These are phyloP conservation scores for Archaeoteleia sp. DNA, from an alignment of 2,888 invertebrate species.

Conservation along the genomic window DNA sequence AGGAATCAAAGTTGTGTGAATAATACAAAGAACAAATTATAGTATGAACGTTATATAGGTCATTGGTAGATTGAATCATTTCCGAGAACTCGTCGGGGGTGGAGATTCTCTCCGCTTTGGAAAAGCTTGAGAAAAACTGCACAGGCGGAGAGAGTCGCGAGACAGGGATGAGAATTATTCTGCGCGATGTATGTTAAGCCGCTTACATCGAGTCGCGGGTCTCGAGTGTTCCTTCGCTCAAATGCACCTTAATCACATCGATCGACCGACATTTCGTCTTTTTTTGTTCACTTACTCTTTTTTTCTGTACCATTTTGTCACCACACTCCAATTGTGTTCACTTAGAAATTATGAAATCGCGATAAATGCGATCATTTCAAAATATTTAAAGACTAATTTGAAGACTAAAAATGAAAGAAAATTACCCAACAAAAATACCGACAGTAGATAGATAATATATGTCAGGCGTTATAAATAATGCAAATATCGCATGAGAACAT, in stretches of 20 bases:
- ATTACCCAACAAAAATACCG: too few species aligned
- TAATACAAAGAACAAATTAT: constrained; percentile 19
- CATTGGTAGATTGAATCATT: constrained; percentile 45
- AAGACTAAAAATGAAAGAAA: too few species aligned
- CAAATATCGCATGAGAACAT: too few species aligned
- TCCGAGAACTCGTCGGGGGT: not conserved
- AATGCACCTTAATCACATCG: constrained; percentile 54
- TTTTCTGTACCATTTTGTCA: constrained; percentile 25
- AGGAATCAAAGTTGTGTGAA: too few species aligned
- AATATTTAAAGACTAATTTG: too few species aligned
- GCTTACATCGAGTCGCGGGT: constrained; percentile 42
- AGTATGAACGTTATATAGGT: constrained; percentile 23
- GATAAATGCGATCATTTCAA: too few species aligned
- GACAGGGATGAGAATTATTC: constrained; percentile 47
- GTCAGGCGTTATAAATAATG: too few species aligned
- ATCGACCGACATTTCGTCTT: constrained; percentile 53
- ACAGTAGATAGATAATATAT: too few species aligned
- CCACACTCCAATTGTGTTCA: not conserved
- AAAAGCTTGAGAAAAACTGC: constrained; percentile 31
- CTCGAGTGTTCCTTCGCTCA: constrained; percentile 51
- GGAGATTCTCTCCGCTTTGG: constrained; percentile 28
- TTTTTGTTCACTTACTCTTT: constrained; percentile 28
- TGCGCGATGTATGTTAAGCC: constrained; percentile 52
- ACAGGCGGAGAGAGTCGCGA: constrained; percentile 14
- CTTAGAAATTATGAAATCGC: not conserved